Base-by-base conservation (phyloP, 2,113 vertebrate genomes). In the Lates calcarifer region DNA sequence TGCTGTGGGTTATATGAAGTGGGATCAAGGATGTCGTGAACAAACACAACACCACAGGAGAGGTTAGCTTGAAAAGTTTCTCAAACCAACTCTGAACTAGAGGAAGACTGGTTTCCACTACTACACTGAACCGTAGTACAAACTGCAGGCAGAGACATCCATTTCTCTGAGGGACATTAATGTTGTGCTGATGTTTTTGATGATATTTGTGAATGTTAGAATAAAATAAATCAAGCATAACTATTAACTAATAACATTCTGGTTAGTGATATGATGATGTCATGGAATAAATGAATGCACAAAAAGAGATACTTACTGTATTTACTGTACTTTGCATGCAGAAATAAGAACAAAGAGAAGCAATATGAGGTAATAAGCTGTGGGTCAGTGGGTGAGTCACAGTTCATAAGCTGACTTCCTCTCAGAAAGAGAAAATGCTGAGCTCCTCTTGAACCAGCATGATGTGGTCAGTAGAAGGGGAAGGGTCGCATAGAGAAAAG, bases 401-500 rank as follows among this genome's bases (percentile, higher is more conserved):
- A 5, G 26, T 43, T 67, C 12, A 45, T 39, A 22, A 33, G 41
- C n/a, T 22, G 20, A 83, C 71, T 90, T 90, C 79, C 86, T 82
- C 39, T 74, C n/a, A 35, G 29, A 62, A 43, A 77, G 17, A 67
- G 82, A 82, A 74, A 86, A 74, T 51, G 39, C 31, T 67, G 33
- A 45, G 71, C 24, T 62, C 13, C 6, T 28, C 7, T 49, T 65
- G n/a, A 60, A 71, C 26, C 37, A 24, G 60, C 1, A 43, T 33
- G 2, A 6, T 26, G 65, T 56, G 43, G 45, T 83, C 29, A 71
- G 14, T 1, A 2, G 17, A 73, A 47, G n/a, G 11, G 56, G 75
- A 86, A 78, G 24, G 9, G 10, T 15, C 47, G 3, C 17, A n/a
- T 10, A 6, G 28, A 29, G 12, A 80, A 24, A 87, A 92, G 89